Percentiles rank a stretch among this genome's conserved stretches.
These are phyloP conservation scores for Heliconius erato DNA, from an alignment of 2,888 invertebrate species.

Conservation along the genomic window DNA sequence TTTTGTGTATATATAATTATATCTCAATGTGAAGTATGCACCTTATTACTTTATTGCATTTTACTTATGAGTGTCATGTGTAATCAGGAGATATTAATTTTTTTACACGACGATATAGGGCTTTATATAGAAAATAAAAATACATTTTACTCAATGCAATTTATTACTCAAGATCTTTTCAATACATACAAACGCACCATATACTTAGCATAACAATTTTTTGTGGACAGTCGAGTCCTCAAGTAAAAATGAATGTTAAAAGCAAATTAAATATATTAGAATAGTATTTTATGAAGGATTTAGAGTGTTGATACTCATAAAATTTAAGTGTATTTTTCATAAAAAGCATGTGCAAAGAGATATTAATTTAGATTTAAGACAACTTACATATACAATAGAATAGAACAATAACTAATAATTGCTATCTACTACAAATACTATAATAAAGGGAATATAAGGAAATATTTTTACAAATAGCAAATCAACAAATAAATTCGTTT, in stretches of 20 bases:
- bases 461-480: conserved; percentile 52
- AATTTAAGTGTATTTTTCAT: conserved; percentile 24
- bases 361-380: conserved; percentile 45
- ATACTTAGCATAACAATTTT: conserved; percentile 80
- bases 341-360: conserved; percentile 54
- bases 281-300: neutral
- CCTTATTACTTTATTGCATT: neutral
- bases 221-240: conserved; percentile 35
- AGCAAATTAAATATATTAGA: conserved; percentile 1
- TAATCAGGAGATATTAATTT: neutral
- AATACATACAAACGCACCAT: conserved; percentile 84
- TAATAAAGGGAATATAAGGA: conserved; percentile 38
- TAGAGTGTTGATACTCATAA: conserved; percentile 11
- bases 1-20: neutral
- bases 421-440: conserved; percentile 41
- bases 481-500: conserved; percentile 53
- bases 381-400: conserved; percentile 44
- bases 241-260: conserved; percentile 1
- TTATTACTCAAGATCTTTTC: conserved; percentile 78
- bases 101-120: neutral
- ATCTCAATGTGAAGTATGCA: neutral
- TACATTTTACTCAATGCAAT: conserved; percentile 75
- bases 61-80: neutral
- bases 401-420: conserved; percentile 53
- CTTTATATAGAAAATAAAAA: conserved; percentile 36